A percentile compares a stretch with the other conserved stretches of the same genome.
Evolutionary conservation across 2,888 invertebrate genomes (phyloP).

Genomic region (Drosophila paranaensis): DNA sequence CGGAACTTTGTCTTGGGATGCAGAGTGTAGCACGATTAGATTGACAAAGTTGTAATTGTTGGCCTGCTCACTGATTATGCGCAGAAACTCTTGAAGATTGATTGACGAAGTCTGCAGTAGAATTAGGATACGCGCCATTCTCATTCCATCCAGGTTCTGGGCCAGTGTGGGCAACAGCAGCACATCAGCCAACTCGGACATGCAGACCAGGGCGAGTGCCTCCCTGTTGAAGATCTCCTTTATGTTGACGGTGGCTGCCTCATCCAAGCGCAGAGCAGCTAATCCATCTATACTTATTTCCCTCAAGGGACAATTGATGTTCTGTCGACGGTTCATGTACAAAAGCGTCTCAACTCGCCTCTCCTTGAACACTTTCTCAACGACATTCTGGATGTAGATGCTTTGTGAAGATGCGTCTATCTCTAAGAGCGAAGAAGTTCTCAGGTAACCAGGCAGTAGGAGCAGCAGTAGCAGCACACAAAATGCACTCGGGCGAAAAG

Average conservation of each 20-base stretch:
- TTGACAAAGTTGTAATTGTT: neutral
- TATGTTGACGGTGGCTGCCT: neutral
- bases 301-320: neutral
- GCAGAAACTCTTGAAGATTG: neutral
- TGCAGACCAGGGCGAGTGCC: neutral
- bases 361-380: neutral
- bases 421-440: neutral
- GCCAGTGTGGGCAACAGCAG: neutral
- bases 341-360: neutral
- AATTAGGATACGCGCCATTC: neutral
- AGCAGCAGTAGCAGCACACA: neutral
- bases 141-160: neutral
- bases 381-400: neutral
- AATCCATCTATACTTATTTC: neutral
- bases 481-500: neutral
- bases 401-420: neutral
- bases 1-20: neutral
- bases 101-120: neutral
- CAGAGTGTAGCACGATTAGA: constrained; percentile 25
- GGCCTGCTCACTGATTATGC: neutral
- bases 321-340: neutral
- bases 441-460: neutral
- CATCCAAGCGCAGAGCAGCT: neutral
- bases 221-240: neutral
- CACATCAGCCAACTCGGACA: neutral